Evolutionary conservation across 64 coral and sea anemone genomes (phyloP).

Genomic region (Acropora tenuis): DNA sequence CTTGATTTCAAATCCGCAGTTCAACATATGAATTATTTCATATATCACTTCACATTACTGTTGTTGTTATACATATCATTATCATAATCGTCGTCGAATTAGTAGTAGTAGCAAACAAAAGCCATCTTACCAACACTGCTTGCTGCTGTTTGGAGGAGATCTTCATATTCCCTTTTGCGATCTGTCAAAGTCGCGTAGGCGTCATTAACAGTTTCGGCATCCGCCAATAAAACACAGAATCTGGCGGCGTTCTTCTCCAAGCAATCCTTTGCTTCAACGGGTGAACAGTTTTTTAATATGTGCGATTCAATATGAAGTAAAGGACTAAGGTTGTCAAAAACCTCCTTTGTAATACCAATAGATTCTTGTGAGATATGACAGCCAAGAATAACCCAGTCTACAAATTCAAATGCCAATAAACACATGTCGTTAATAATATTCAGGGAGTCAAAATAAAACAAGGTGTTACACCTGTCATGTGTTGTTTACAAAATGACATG

Average conservation of each 20-base stretch:
- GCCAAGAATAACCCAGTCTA: slow-evolving; percentile 2
- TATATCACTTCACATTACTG: no score
- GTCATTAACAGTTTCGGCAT: not conserved
- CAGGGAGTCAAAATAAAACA: no score
- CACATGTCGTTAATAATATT: no score
- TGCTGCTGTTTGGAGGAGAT: not conserved
- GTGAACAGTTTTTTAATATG: not conserved
- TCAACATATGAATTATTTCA: no score
- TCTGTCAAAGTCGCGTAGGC: not conserved
- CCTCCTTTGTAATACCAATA: not conserved
- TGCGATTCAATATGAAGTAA: not conserved
- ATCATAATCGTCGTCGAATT: no score
- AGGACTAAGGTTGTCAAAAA: not conserved
- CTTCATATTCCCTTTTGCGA: not conserved
- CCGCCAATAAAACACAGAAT: slow-evolving; percentile 10
- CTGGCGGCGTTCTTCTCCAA: not conserved
- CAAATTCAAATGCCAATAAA: not conserved
- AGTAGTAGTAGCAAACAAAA: no score
- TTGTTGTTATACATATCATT: no score
- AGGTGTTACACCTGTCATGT: no score
- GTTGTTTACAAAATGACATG: no score
- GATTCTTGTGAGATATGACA: not conserved
- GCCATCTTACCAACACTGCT: not conserved
- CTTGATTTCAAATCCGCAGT: no score
- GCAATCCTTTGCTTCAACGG: not conserved